Conservation (phyloP, 2,797 vertebrate genomes). For the Coreius guichenoti region DNA sequence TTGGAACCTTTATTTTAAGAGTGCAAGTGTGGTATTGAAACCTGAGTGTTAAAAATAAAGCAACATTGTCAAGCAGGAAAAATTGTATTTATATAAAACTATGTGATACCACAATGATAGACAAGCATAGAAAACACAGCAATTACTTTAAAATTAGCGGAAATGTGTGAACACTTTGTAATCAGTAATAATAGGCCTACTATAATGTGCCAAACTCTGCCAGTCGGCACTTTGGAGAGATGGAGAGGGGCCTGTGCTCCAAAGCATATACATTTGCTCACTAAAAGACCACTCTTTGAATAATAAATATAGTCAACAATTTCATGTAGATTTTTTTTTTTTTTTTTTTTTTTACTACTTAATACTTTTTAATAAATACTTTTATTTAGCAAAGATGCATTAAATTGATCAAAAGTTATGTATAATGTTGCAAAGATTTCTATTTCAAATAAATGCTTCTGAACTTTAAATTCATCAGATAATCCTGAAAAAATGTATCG, state of each 20-base stretch:
- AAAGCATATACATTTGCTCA: neutral
- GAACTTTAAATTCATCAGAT: neutral
- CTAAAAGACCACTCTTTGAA: neutral
- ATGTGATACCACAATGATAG: neutral
- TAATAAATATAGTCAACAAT: neutral
- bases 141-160: neutral
- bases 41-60: too few relatives aligned
- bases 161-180: neutral
- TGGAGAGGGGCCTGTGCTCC: neutral
- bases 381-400: neutral
- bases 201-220: neutral
- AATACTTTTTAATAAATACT: neutral
- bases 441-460: neutral
- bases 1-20: too few relatives aligned
- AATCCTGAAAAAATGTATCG: neutral
- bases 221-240: neutral
- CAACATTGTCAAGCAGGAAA: too few relatives aligned
- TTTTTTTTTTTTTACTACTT: neutral
- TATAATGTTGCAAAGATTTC: neutral
- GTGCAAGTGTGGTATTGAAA: too few relatives aligned
- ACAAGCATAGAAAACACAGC: neutral
- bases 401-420: too few relatives aligned
- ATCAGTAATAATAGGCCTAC: neutral
- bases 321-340: neutral
- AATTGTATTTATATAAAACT: neutral